Base-by-base conservation (phyloP, 2,797 vertebrate genomes). In the Dipus sagitta region DNA sequence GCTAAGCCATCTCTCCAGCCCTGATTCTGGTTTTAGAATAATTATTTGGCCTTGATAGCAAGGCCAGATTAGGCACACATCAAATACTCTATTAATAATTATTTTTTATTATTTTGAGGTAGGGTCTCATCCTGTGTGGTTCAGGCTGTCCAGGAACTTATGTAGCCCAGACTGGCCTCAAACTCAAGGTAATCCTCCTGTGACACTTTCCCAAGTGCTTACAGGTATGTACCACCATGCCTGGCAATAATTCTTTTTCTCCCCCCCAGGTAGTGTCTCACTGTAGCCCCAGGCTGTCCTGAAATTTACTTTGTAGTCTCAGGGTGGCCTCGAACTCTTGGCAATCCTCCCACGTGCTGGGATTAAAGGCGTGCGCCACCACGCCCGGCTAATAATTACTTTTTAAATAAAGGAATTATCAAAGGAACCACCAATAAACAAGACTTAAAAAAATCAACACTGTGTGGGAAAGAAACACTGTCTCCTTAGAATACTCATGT, bases 381-480 rank as follows among this genome's bases (percentile, higher is more conserved):
- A 38, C 38, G 38, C 38, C 38, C 38, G 6, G 38, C 38, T 38
- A 38, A 38, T 38, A 38, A 38, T 38, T 38, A 2, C 8, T 86
- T 17, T 93, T 86, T 30, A 34, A 92, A 90, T 62, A 82, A 87
- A 77, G 38, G 28, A 94, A 86, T 58, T 54, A 86, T 71, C 65
- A 93, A 89, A 81, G 34, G 9, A 94, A 88, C 64, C n/a, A 82
- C 4, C 47, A 89, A 72, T 64, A 86, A 87, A 75, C 52, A 6
- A 86, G 13, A 58, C 38, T 64, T 58, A 85, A 83, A 94, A 4
- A 18, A 65, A 81, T 23, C 68, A 92, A 71, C 1, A 72, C 14
- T 60, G 58, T 32, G 18, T 93, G 21, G 67, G 47, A 21, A 42
- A 6, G 13, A 92, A 93, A 84, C 1, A 64, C 2, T 52, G 12